Evolutionary conservation across 2,888 invertebrate species (phyloP), one percentile per base, ranked within the genome.

Genomic region (Geophilus truncorum): DNA sequence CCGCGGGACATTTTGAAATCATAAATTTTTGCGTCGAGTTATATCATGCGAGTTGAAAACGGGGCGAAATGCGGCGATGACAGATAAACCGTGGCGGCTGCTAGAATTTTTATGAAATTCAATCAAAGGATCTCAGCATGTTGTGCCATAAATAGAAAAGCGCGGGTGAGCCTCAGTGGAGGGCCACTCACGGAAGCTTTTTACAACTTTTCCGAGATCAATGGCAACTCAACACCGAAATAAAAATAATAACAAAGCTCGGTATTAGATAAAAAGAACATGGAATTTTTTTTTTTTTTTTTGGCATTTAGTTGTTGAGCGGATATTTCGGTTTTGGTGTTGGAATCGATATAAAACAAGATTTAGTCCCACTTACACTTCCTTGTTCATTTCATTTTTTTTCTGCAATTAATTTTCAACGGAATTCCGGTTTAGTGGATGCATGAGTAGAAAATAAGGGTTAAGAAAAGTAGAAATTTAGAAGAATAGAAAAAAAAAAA

Each of bases 171-270:
- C 57, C 57, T 57, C 57, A 21, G 18, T 57, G 23, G 57, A 18
- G 57, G 57, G 57, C 57, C 57, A 57, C 57, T 57, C 57, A 57
- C 57, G 57, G 57, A 57, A 57, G 57, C 57, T 57, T 57, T 57
- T 57, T 57, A 57, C 57, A 57, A 57, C 57, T 57, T 57, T 57
- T 40, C 34, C 34, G 57, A 23, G 57, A 57, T 57, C 57, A 57
- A 57, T 57, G 57, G 21, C 21, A 21, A 21, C 18, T n/a, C 18
- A 57, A 57, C 10, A 23, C 1, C 15, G 23, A 21, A 51, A 51
- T 57, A 18, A 57, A 57, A 57, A 57, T 23, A 57, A 57, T 21
- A 21, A 57, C 21, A 23, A 57, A 57, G 36, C 5, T 40, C 9
- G 18, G 9, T 57, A 57, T 9, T 21, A 21, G 9, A n/a, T n/a